phyloP scores from a whole-genome alignment of 2,113 vertebrate species.

The Gnathonemus longibarbis region DNA sequence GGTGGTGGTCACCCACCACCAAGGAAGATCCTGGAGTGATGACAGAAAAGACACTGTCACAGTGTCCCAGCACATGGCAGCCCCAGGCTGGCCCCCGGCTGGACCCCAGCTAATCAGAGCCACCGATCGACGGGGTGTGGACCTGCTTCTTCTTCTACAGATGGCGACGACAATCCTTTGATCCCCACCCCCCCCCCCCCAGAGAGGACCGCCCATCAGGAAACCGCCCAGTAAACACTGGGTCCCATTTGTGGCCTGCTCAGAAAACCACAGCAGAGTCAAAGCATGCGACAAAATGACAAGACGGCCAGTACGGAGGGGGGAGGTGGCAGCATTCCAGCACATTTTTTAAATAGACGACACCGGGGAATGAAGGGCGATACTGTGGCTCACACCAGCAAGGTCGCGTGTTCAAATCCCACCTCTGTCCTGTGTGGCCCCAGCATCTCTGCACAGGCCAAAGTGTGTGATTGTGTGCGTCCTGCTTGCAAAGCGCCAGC shows the following conservation, averaged over 20 bases:
- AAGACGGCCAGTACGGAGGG: background rate
- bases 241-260: background rate
- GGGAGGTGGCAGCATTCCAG: background rate
- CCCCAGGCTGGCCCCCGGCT: background rate
- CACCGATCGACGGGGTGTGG: background rate
- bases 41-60: background rate
- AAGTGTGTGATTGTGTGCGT: background rate
- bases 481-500: background rate
- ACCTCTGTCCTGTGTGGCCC: background rate
- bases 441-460: background rate
- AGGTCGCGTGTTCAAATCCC: background rate
- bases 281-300: background rate
- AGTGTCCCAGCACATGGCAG: background rate
- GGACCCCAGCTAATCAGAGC: background rate
- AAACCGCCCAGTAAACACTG: conserved; percentile 47
- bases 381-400: background rate
- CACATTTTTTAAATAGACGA: background rate
- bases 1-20: background rate
- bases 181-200: background rate
- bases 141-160: background rate
- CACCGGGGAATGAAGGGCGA: background rate
- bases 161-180: too few relatives aligned
- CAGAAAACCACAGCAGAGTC: background rate
- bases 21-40: background rate
- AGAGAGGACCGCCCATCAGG: conserved; percentile 31